These are phyloP conservation scores for Actinemys pallida DNA, from an alignment of 2,113 vertebrate species.

Conservation along the genomic window DNA sequence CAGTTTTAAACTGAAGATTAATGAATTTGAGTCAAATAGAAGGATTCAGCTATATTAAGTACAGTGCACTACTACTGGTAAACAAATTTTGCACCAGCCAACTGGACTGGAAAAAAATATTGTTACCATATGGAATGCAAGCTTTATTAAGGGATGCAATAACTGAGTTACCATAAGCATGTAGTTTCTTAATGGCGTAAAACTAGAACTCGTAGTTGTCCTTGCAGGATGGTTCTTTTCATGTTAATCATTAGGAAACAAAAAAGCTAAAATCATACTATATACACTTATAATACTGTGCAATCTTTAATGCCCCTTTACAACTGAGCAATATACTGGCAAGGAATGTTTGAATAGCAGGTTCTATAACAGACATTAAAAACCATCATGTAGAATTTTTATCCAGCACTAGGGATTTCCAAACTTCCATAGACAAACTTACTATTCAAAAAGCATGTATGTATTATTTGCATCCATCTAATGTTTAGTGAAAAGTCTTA, in stretches of 20 bases:
- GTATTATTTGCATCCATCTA: neutral
- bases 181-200: neutral
- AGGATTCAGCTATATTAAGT: neutral
- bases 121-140: neutral
- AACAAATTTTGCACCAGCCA: slow-evolving; percentile 39
- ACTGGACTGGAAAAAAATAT: neutral
- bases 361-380: neutral
- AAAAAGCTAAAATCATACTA: neutral
- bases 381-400: neutral
- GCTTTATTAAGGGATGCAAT: neutral
- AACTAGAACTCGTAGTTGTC: neutral
- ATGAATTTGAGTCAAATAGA: neutral
- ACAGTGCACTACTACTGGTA: neutral
- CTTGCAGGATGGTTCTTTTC: neutral
- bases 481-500: neutral
- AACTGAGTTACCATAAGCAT: neutral
- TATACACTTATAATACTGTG: neutral
- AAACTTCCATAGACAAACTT: slow-evolving; percentile 70
- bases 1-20: neutral
- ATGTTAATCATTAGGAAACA: neutral
- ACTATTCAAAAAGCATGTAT: neutral
- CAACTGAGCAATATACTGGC: neutral
- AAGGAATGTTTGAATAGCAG: neutral
- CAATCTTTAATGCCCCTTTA: neutral
- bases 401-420: neutral